Percentiles rank a stretch among this genome's conserved stretches.
Evolutionary conservation across 92 coral and sea anemone genomes (phyloP).

Genomic region (Diadumene lineata): DNA sequence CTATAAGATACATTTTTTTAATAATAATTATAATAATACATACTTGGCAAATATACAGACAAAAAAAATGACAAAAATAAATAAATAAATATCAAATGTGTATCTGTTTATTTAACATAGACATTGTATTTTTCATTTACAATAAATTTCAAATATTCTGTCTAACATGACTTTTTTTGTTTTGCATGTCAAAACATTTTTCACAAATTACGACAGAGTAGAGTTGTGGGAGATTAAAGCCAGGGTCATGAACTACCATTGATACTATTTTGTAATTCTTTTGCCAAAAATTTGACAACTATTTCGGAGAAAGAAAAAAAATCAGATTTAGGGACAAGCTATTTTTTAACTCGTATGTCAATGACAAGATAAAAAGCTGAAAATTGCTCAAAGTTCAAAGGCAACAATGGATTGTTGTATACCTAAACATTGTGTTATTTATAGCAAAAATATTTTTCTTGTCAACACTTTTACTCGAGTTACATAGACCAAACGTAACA

Average conservation of each 20-base stretch:
- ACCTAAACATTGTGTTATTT: slow-evolving; percentile 1
- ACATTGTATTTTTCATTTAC: no score
- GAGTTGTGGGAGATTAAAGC: not conserved
- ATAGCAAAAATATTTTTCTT: not conserved
- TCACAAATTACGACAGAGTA: not conserved
- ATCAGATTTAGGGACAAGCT: not conserved
- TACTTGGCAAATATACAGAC: no score
- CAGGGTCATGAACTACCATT: not conserved
- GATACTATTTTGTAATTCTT: not conserved
- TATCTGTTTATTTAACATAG: no score
- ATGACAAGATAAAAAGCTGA: not conserved
- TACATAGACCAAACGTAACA: not conserved
- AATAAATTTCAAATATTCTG: not conserved
- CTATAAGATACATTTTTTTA: no score
- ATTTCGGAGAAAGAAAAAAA: not conserved
- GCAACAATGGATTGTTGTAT: not conserved
- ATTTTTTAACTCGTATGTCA: not conserved
- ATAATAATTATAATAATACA: no score
- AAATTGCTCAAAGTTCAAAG: not conserved
- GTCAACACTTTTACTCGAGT: slow-evolving; percentile 14
- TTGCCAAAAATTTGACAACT: not conserved
- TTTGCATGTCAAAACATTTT: not conserved
- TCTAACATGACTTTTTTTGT: not conserved
- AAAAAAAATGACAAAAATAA: no score
- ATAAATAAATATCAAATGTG: no score